Base-by-base conservation (phyloP, 2,113 vertebrate genomes). In the Elephas maximus region DNA sequence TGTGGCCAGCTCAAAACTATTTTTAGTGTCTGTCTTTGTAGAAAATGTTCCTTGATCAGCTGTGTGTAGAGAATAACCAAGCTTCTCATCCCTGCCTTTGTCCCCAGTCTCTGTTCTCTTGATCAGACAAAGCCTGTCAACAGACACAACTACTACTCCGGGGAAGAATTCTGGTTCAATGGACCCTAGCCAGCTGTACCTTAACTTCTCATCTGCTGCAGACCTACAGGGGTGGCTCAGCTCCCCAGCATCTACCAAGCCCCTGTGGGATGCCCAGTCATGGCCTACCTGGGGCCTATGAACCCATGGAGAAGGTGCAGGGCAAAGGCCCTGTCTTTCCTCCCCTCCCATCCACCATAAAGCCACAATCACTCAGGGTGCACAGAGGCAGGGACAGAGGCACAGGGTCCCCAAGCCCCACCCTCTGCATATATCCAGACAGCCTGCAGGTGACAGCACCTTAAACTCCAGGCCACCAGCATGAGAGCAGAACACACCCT, bases 11-110 rank as follows among this genome's bases (percentile, higher is more conserved):
- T 60, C 17, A 2, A 80, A 88, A 33, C 93, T 95, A 88, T 86
- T 82, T 95, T 94, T 82, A 97, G 88, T 51, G 20, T 11, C 73
- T 5, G 26, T 51, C 88, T 92, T 94, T 85, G 84, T 96, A 85
- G 51, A 90, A 90, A 92, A 0, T 81, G 45, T 37, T 81, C 90
- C 81, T 90, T 60, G 60, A 77, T 4, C 5, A 17, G 84, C 60
- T 57, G 10, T 1, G 28, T 37, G 44, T 48, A 78, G 18, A 91
- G 85, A 67, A 63, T 8, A 71, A 62, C 78, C 95, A 74, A 41
- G 65, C n/a, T 41, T 48, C 26, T 85, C 33, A 3, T 48, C 45
- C 17, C 11, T 0, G 8, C 69, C 84, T 92, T 53, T 92, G 88
- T 90, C 79, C 73, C 48, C 24, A 18, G 41, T 17, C 67, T 57